Percentiles rank a stretch among this genome's conserved stretches.
These are phyloP conservation scores for Sturmia bella DNA, from an alignment of 2,888 invertebrate genomes.

Conservation along the genomic window DNA sequence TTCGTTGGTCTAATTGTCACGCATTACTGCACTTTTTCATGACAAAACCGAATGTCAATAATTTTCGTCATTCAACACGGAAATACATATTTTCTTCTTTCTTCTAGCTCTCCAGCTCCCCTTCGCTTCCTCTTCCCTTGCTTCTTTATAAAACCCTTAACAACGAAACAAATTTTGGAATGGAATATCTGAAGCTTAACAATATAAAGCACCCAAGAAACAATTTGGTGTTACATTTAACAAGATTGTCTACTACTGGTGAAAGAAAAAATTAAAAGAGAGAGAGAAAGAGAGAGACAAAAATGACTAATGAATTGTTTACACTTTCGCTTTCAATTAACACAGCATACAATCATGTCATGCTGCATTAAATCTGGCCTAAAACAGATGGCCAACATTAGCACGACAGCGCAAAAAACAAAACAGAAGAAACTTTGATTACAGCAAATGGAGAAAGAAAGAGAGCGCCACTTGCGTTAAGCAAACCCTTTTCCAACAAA, in stretches of 20 bases:
- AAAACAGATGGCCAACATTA: slow-evolving; percentile 54
- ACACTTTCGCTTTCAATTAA: slow-evolving; percentile 71
- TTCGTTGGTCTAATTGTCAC: slow-evolving; percentile 61
- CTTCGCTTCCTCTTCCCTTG: no score
- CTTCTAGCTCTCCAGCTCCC: not conserved
- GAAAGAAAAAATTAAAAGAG: slow-evolving; percentile 19
- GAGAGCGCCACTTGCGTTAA: not conserved
- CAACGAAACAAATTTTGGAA: slow-evolving; percentile 24
- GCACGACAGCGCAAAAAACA: not conserved
- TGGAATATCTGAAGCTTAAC: slow-evolving; percentile 24
- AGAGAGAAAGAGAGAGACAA: slow-evolving; percentile 12
- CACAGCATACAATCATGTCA: slow-evolving; percentile 52
- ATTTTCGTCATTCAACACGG: slow-evolving; percentile 68
- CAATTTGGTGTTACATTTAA: not conserved
- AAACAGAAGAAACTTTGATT: not conserved
- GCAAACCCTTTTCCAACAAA: slow-evolving; percentile 6
- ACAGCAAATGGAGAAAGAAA: slow-evolving; percentile 10
- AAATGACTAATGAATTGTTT: slow-evolving; percentile 64
- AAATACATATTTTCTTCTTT: slow-evolving; percentile 54
- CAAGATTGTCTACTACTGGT: not conserved
- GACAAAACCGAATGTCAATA: slow-evolving; percentile 69
- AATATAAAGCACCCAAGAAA: not conserved
- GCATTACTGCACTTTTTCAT: slow-evolving; percentile 65
- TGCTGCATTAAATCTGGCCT: slow-evolving; percentile 59
- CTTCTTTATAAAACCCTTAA: slow-evolving; percentile 17